Evolutionary conservation across 2,888 invertebrate genomes (phyloP).

Genomic region (Caradrina kadenii): DNA sequence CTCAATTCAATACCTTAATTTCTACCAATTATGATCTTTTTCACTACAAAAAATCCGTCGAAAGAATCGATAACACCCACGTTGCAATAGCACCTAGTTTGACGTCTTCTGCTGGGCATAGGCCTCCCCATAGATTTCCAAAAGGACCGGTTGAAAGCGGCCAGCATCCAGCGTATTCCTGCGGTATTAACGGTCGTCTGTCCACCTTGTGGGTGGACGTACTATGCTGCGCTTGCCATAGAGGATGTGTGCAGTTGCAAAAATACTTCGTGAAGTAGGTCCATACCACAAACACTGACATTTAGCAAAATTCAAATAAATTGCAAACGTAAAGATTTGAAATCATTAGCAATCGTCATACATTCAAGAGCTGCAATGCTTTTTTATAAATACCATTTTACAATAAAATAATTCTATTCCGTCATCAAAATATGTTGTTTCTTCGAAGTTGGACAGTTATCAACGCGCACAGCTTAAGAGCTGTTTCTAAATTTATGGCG

Average conservation of each 20-base stretch:
- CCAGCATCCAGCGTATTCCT: too few species aligned
- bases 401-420: too few species aligned
- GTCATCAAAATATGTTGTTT: conserved; percentile 25
- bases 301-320: background rate
- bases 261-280: conserved; percentile 10
- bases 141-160: too few species aligned
- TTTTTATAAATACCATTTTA: background rate
- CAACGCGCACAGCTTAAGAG: background rate
- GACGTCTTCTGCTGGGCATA: too few species aligned
- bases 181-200: too few species aligned
- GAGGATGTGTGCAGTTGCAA: background rate
- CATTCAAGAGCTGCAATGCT: conserved; percentile 8
- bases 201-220: too few species aligned
- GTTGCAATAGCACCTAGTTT: background rate
- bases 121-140: too few species aligned
- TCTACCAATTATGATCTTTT: background rate
- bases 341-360: conserved; percentile 9
- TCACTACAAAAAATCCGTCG: background rate
- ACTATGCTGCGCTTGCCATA: background rate
- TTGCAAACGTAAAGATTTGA: too few species aligned
- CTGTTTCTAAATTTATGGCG: conserved; percentile 23
- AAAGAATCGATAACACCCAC: background rate
- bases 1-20: too few species aligned
- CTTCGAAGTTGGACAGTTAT: conserved; percentile 14
- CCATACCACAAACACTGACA: conserved; percentile 15